Conservation (phyloP, 1,140 invertebrate species). For the Carposina sasakii region DNA sequence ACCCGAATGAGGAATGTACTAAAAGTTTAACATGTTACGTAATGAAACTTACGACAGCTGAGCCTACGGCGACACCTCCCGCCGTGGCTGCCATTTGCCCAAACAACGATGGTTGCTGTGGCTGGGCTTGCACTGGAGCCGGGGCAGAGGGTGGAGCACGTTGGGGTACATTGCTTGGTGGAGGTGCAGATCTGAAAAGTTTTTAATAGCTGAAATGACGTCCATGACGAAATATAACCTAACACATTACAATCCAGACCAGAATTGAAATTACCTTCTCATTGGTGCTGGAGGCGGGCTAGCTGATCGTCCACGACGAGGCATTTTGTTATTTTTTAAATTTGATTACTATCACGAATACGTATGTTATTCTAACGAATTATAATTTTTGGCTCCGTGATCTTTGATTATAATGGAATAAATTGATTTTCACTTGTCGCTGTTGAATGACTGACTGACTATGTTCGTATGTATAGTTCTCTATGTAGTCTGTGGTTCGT, state of each 20-base stretch:
- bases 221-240: conserved; percentile 16
- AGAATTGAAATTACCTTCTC: conserved; percentile 64
- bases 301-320: conserved; percentile 82
- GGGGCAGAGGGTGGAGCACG: conserved; percentile 74
- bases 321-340: conserved; percentile 72
- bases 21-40: conserved; percentile 37
- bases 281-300: conserved; percentile 77
- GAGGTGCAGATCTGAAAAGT: conserved; percentile 65
- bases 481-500: no score
- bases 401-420: no score
- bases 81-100: conserved; percentile 94
- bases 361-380: no score
- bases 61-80: conserved; percentile 91
- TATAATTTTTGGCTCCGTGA: no score
- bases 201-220: conserved; percentile 14
- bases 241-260: conserved; percentile 5
- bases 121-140: conserved; percentile 67
- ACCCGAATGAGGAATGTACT: neutral
- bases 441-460: conserved; percentile 13
- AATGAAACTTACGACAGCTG: conserved; percentile 78
- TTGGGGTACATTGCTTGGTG: conserved; percentile 67
- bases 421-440: conserved; percentile 7
- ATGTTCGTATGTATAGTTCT: conserved; percentile 10
- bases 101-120: conserved; percentile 79
- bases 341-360: no score